Base-by-base conservation (phyloP, 2,888 invertebrate genomes). In the Timema podura region DNA sequence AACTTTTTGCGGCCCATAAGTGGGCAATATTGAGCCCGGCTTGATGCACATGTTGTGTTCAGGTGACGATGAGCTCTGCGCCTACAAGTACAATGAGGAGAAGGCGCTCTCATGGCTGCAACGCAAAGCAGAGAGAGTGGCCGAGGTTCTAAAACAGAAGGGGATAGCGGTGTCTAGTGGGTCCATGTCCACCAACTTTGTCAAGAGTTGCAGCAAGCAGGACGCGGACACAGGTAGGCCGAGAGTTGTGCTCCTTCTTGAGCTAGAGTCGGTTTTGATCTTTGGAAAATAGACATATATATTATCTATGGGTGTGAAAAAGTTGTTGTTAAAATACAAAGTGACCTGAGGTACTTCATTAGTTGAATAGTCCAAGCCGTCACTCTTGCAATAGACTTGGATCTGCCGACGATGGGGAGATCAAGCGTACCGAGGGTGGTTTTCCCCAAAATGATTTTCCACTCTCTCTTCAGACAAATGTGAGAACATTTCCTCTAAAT, bases 1-100 rank as follows among this genome's bases (percentile, higher is more conserved):
- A 30, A 30, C 30, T 30, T 30, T 30, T 30, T 30, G 30, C 30
- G 30, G 30, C 30, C 30, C 30, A 30, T 3, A 30, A 1, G 30
- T 30, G 30, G 30, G 30, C 3, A 30, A 30, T 30, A 30, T 30
- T 30, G 30, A 30, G 3, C 30, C 30, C 30, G 30, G 3, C 3
- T 30, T 30, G 30, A 30, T 3, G 30, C 30, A 30, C 30, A 30
- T 30, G 30, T 30, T 30, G 30, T 30, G 30, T 44, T 75, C 86
- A 86, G 91, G 89, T 7, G 85, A 88, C 73, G 86, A 86, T 73
- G 89, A 90, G 71, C 81, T 91, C 73, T 89, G 86, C 78, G 93
- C 92, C n/a, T 94, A 89, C 78, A 91, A 90, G 81, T 94, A 90
- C 78, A 93, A 92, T 81, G 90, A 92, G 80, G 89, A 88, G 30